Conservation (phyloP, 92 coral and sea anemone species). For the Actinernus sp. region DNA sequence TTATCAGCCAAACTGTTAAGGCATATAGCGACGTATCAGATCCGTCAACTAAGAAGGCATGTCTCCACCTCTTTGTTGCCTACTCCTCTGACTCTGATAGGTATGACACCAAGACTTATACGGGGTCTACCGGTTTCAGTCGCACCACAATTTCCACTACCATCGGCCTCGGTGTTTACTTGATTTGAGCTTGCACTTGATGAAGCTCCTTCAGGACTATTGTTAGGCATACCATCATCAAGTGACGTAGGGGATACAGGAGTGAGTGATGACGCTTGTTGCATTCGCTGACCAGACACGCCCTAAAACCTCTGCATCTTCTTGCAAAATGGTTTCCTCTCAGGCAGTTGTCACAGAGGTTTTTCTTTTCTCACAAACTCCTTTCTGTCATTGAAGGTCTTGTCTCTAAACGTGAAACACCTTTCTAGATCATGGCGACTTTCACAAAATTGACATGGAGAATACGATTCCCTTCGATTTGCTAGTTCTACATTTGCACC, state of each 20-base stretch:
- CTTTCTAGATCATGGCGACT: slow-evolving; percentile 19
- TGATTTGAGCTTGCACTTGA: not conserved
- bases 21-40: not conserved
- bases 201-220: too few relatives aligned
- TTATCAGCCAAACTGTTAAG: not conserved
- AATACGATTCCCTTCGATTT: too few relatives aligned
- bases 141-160: not conserved
- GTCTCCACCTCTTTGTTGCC: not conserved
- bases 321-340: slow-evolving; percentile 31
- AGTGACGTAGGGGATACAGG: too few relatives aligned
- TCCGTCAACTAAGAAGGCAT: slow-evolving; percentile 1
- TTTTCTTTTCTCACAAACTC: slow-evolving; percentile 13
- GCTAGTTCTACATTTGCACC: too few relatives aligned
- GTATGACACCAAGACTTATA: not conserved
- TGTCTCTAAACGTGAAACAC: slow-evolving; percentile 26
- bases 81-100: not conserved
- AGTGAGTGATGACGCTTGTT: slow-evolving; percentile 35
- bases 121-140: not conserved
- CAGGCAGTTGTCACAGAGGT: slow-evolving; percentile 33
- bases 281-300: slow-evolving; percentile 25
- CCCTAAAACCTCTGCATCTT: slow-evolving; percentile 18
- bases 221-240: too few relatives aligned
- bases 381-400: slow-evolving; percentile 16
- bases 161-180: not conserved
- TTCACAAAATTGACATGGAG: too few relatives aligned